Evolutionary conservation across 2,888 invertebrate genomes (phyloP).

Genomic region (Monochamus alternatus): DNA sequence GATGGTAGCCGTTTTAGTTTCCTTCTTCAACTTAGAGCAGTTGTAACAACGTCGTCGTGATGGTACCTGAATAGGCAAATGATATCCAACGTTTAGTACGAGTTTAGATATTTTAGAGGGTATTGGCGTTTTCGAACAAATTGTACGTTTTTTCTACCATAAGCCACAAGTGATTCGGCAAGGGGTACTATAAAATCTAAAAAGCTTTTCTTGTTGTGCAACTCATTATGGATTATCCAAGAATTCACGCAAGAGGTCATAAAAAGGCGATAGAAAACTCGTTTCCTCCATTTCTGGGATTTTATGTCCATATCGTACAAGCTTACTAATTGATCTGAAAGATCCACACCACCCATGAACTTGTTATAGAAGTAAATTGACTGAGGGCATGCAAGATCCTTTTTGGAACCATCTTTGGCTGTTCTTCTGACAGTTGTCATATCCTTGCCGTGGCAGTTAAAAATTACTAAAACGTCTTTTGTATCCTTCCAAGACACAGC

Average conservation of each 20-base stretch:
- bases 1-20: too few relatives aligned
- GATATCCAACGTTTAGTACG: not conserved
- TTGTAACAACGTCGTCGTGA: conserved; percentile 7
- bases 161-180: conserved; percentile 1
- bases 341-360: not conserved
- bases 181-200: conserved; percentile 10
- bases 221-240: not conserved
- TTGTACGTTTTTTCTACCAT: not conserved
- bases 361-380: not conserved
- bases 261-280: not conserved
- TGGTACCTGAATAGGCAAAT: not conserved
- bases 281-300: conserved; percentile 2
- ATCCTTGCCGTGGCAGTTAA: not conserved
- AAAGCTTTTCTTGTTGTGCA: conserved; percentile 7
- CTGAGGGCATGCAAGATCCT: conserved; percentile 5
- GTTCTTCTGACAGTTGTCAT: not conserved
- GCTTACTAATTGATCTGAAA: not conserved
- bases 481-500: conserved; percentile 5
- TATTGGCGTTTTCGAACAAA: conserved; percentile 1
- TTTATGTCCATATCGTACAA: conserved; percentile 4
- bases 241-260: not conserved
- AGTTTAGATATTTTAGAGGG: conserved; percentile 3
- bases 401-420: not conserved
- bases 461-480: not conserved
- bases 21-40: not conserved